Conservation (phyloP, 2,113 vertebrate genomes). For the Vidua macroura region DNA sequence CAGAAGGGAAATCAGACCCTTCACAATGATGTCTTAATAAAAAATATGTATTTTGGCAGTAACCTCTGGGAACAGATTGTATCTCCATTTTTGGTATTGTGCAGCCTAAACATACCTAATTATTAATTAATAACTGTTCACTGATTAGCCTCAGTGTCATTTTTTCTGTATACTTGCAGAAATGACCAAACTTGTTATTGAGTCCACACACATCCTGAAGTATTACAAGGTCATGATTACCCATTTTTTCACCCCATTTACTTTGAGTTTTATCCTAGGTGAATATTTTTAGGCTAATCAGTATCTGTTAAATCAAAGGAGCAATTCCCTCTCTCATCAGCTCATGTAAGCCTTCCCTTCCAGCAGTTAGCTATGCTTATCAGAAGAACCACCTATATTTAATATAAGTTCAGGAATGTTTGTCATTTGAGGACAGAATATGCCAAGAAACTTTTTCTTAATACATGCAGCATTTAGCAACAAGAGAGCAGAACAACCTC, state of each 20-base stretch:
- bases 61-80: background rate
- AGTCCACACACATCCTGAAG: background rate
- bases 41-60: background rate
- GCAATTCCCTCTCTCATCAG: background rate
- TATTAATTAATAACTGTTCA: background rate
- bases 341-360: background rate
- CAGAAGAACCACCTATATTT: background rate
- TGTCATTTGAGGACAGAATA: background rate
- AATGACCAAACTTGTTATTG: background rate
- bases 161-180: background rate
- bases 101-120: background rate
- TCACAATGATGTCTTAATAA: background rate
- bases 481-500: background rate
- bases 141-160: background rate
- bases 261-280: background rate
- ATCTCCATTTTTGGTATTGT: background rate
- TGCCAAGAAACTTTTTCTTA: background rate
- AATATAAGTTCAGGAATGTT: background rate
- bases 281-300: constrained; percentile 49
- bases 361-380: background rate
- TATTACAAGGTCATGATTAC: background rate
- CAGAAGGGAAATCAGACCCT: background rate
- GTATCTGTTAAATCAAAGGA: background rate
- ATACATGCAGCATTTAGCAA: background rate
- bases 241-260: background rate